Percentiles rank a stretch among this genome's conserved stretches.
Conservation (phyloP, 2,888 invertebrate species). For the Proisotoma minuta region DNA sequence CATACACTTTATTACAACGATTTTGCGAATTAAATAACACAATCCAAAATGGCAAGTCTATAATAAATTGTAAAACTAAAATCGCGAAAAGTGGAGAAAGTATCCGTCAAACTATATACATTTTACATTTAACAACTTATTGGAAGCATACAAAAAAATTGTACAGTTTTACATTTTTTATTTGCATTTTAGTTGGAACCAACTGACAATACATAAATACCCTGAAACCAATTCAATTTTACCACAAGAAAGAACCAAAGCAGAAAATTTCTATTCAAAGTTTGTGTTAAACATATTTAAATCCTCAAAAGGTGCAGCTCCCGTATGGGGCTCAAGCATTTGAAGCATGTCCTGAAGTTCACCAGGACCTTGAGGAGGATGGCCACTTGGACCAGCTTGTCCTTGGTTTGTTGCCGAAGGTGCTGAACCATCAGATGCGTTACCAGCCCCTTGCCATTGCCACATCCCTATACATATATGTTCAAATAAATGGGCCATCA, state of each 20-base stretch:
- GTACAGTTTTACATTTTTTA: not conserved
- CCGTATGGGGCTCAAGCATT: constrained; percentile 71
- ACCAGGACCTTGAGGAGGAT: constrained; percentile 51
- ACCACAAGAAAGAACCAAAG: not conserved
- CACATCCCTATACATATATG: constrained; percentile 62
- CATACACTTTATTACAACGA: too few species aligned
- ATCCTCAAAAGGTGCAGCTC: constrained; percentile 75
- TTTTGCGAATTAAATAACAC: too few species aligned
- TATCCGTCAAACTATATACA: too few species aligned
- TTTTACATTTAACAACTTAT: too few species aligned
- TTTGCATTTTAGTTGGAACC: not conserved
- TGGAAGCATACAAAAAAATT: too few species aligned
- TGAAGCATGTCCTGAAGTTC: constrained; percentile 90
- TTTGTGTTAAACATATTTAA: constrained; percentile 84
- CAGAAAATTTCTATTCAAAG: constrained; percentile 59
- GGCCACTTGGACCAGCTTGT: constrained; percentile 55
- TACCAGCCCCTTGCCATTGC: constrained; percentile 65
- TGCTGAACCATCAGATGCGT: constrained; percentile 50
- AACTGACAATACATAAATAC: not conserved
- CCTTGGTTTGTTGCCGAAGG: constrained; percentile 50
- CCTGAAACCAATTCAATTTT: not conserved
- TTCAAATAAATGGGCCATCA: not conserved
- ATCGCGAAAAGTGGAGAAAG: too few species aligned
- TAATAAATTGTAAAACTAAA: too few species aligned
- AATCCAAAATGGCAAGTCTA: too few species aligned